Conservation (phyloP, 2,797 vertebrate genomes). For the Masticophis lateralis region DNA sequence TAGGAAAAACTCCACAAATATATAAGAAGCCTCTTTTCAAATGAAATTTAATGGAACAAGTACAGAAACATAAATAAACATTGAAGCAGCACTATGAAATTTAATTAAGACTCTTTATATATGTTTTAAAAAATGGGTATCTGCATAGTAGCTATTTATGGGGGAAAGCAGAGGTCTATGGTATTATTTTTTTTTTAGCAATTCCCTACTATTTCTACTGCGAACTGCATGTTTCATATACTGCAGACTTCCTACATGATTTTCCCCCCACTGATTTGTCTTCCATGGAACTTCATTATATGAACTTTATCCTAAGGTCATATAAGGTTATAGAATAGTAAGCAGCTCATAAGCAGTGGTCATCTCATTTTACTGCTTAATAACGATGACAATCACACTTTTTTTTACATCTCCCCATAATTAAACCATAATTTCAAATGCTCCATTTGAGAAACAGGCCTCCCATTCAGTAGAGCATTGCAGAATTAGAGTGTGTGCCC, state of each 20-base stretch:
- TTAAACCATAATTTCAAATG: slow-evolving; percentile 20
- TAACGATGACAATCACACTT: slow-evolving; percentile 15
- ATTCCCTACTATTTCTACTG: background rate
- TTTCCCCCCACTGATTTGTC: background rate
- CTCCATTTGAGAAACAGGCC: slow-evolving; percentile 32
- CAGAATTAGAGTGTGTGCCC: slow-evolving; percentile 40
- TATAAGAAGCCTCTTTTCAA: background rate
- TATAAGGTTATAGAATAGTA: slow-evolving; percentile 20
- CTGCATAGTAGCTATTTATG: background rate
- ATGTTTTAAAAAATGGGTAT: background rate
- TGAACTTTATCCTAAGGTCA: slow-evolving; percentile 15
- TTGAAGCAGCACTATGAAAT: background rate
- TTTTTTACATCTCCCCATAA: slow-evolving; percentile 15
- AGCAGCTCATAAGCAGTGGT: slow-evolving; percentile 16
- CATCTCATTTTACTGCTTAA: slow-evolving; percentile 33
- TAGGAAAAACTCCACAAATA: background rate
- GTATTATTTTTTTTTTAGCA: background rate
- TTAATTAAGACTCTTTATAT: background rate
- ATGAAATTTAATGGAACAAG: background rate
- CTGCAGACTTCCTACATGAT: background rate
- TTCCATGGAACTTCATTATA: slow-evolving; percentile 10
- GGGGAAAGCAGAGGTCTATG: too few species aligned
- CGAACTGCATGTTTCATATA: background rate
- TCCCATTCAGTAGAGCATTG: slow-evolving; percentile 28
- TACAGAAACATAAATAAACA: background rate